phyloP scores from a whole-genome alignment of 2,888 invertebrate species.

The Heterodera filipjevi region DNA sequence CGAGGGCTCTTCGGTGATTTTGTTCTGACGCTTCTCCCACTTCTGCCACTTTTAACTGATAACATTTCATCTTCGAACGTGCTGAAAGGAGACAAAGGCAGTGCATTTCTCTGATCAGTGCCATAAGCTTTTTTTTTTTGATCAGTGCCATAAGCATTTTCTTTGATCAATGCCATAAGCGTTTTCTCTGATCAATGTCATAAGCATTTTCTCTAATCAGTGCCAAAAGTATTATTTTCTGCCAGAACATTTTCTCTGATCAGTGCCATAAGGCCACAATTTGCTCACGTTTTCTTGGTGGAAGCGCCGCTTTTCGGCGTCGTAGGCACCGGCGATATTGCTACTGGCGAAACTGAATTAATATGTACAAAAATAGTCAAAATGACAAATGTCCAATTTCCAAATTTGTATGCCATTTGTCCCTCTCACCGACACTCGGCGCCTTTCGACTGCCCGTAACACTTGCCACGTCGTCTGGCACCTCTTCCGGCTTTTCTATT shows the following conservation, averaged over 20 bases:
- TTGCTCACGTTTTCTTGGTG: constrained; percentile 14
- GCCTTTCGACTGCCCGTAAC: neutral
- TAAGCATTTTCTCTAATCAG: too few relatives aligned
- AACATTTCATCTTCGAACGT: constrained; percentile 26
- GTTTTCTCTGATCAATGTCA: too few relatives aligned
- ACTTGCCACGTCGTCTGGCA: neutral
- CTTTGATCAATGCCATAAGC: too few relatives aligned
- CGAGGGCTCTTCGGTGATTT: constrained; percentile 53
- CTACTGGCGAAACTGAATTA: neutral
- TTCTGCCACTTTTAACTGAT: constrained; percentile 22
- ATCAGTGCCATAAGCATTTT: too few relatives aligned
- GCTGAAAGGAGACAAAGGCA: neutral
- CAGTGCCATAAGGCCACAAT: too few relatives aligned
- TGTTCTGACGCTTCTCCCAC: constrained; percentile 24
- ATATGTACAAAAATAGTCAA: neutral
- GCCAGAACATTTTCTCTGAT: too few relatives aligned
- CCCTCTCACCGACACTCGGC: neutral
- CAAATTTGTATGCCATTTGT: neutral
- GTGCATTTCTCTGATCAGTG: too few relatives aligned
- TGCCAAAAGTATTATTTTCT: too few relatives aligned
- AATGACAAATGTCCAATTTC: neutral
- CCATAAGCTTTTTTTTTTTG: too few relatives aligned
- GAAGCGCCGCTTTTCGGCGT: constrained; percentile 47
- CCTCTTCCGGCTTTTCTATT: neutral
- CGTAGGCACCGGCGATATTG: constrained; percentile 44